Conservation (phyloP, 2,797 vertebrate genomes). For the Enteromius treurensis region DNA sequence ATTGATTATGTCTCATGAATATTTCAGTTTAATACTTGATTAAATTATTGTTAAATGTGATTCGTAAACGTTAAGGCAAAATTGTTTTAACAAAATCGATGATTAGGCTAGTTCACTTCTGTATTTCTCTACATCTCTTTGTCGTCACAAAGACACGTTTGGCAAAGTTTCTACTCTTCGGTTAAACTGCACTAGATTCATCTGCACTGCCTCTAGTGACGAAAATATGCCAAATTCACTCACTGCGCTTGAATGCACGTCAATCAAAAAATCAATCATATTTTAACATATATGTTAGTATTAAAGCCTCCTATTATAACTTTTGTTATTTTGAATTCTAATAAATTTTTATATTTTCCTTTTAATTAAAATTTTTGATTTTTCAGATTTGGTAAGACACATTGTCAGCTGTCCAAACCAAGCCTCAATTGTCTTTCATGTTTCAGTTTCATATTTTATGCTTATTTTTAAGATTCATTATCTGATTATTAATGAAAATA, state of each 20-base stretch:
- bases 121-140: background rate
- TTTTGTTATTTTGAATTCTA: background rate
- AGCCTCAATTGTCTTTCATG: no score
- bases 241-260: background rate
- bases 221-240: background rate
- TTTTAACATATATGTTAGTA: background rate
- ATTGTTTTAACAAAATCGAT: background rate
- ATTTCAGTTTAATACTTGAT: background rate
- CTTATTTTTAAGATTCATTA: no score
- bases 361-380: background rate
- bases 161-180: background rate
- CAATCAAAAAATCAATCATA: background rate
- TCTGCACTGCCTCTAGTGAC: slow-evolving; percentile 27
- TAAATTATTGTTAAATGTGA: background rate
- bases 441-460: no score
- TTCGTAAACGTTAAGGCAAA: background rate
- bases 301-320: background rate
- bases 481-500: no score
- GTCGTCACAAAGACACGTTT: background rate
- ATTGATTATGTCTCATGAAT: slow-evolving; percentile 22
- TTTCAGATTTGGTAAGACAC: no score
- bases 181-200: background rate
- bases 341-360: background rate
- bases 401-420: background rate
- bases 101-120: background rate